Base-by-base conservation (phyloP, 2,797 vertebrate genomes). In the Harpagifer antarcticus region DNA sequence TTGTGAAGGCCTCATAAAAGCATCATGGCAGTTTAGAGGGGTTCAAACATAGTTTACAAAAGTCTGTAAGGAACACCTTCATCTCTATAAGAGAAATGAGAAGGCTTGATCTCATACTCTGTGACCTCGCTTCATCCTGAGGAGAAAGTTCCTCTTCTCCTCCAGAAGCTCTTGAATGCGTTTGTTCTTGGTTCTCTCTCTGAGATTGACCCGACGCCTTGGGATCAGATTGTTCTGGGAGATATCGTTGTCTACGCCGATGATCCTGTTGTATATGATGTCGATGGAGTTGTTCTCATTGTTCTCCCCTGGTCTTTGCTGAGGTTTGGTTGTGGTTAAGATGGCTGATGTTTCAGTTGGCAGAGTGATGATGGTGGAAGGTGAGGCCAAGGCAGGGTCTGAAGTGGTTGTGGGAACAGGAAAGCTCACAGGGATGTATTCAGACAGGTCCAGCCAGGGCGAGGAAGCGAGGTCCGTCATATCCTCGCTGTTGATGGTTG, bases 111-210 rank as follows among this genome's bases (percentile, higher is more conserved):
- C 74, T 74, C 80, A 82, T 44, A 78, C 74, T 27, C 83, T 47
- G 8, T 94, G 92, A 45, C 85, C 94, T 86, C 95, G 90, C 85
- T 93, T 95, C 94, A 96, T 97, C 91, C 94, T 69, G 87, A 93
- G 94, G 64, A 95, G 93, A 82, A 94, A 93, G 90, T 95, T 97
- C 72, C 95, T 92, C 86, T 97, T 98, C 85, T 98, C 97, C 65
- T 96, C 96, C 10, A 99, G 95, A 84, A 99, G 95, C 93, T 98
- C 95, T 84, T 99, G 97, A 91, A 99, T 99, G 53, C 98, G 95
- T 84, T 96, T 97, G 94, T 99, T 99, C 92, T 92, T 96, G 62
- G 97, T 99, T 93, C 94, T 96, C 91, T 99, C 98, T 0, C 94
- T 91, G 0, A 94, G 92, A 17, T 92, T 96, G 74, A 96, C 89